Percentiles rank a stretch among this genome's conserved stretches.
phyloP scores from a whole-genome alignment of 2,797 vertebrate genomes.

The Tachyglossus aculeatus region DNA sequence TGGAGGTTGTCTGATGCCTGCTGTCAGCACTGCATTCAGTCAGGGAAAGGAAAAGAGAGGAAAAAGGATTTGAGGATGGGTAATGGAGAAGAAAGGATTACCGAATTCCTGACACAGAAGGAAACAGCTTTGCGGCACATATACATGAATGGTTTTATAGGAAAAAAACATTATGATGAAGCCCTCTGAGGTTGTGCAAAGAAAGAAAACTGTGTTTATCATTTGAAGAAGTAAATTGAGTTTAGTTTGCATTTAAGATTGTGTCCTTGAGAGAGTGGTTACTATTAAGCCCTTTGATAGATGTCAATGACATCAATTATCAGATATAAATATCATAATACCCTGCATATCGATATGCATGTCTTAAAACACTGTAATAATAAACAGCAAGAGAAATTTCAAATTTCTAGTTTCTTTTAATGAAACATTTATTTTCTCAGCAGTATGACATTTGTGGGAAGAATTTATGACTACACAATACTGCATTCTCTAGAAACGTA shows the following conservation, averaged over 20 bases:
- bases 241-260: neutral
- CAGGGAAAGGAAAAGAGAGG: neutral
- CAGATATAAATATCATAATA: neutral
- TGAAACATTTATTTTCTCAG: neutral
- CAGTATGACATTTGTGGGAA: neutral
- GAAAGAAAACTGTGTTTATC: neutral
- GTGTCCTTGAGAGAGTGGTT: neutral
- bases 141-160: neutral
- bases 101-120: neutral
- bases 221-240: neutral
- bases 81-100: neutral
- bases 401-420: neutral
- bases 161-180: neutral
- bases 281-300: neutral
- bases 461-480: neutral
- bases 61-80: neutral
- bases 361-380: neutral
- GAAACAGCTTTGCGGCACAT: neutral
- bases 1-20: neutral
- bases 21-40: neutral
- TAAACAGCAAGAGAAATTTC: neutral
- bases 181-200: neutral
- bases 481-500: accelerated
- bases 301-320: neutral
- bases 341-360: neutral